These are phyloP conservation scores for Drosophila oshimai DNA, from an alignment of 1,140 invertebrate genomes.

Conservation along the genomic window DNA sequence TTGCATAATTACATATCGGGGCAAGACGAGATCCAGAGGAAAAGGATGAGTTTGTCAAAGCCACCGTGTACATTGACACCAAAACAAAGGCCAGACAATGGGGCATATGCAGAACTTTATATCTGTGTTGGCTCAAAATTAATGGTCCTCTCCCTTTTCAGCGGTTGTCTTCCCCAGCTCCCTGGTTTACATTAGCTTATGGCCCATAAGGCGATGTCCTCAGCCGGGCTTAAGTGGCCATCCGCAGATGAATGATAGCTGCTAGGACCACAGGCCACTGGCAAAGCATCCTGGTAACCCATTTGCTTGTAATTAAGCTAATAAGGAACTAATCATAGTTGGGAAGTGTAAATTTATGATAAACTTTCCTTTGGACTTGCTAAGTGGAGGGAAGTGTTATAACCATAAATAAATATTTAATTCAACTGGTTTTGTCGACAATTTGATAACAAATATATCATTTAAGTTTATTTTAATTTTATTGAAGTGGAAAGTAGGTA, in stretches of 20 bases:
- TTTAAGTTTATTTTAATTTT: background rate
- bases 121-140: slow-evolving; percentile 43
- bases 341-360: slow-evolving; percentile 27
- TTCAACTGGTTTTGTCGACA: too few relatives aligned
- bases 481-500: too few relatives aligned
- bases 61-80: slow-evolving; percentile 33
- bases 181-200: slow-evolving; percentile 53
- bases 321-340: slow-evolving; percentile 46
- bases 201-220: slow-evolving; percentile 42
- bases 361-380: slow-evolving; percentile 9
- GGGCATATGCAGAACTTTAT: slow-evolving; percentile 51
- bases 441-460: background rate
- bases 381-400: background rate
- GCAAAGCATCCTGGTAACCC: background rate
- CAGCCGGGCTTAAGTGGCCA: slow-evolving; percentile 42
- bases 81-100: slow-evolving; percentile 3
- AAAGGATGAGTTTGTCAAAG: background rate
- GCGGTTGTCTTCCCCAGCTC: slow-evolving; percentile 9
- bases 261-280: slow-evolving; percentile 7
- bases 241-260: slow-evolving; percentile 34
- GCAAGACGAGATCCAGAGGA: background rate
- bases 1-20: slow-evolving; percentile 65
- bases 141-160: slow-evolving; percentile 54
- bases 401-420: background rate
- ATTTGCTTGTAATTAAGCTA: slow-evolving; percentile 26